These are phyloP conservation scores for Oasisia sp. DNA, from an alignment of 2,888 invertebrate genomes.

Conservation along the genomic window DNA sequence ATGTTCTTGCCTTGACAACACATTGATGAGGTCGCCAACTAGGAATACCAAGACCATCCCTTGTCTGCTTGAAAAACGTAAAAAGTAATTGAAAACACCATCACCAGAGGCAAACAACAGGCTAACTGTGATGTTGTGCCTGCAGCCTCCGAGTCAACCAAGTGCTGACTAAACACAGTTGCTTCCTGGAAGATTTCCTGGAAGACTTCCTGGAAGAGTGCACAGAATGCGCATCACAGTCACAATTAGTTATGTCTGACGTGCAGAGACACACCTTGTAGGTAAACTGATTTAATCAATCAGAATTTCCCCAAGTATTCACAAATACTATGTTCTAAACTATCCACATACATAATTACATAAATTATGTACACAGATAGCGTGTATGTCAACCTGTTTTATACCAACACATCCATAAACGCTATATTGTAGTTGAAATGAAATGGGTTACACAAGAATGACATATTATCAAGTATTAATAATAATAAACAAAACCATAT, in stretches of 20 bases:
- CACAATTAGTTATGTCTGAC: neutral
- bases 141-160: neutral
- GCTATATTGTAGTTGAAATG: neutral
- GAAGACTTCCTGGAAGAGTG: neutral
- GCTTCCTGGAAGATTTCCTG: neutral
- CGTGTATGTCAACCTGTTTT: neutral
- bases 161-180: neutral
- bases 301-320: no score
- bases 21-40: neutral
- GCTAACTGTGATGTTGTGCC: neutral
- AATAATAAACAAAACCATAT: neutral
- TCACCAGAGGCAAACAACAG: neutral
- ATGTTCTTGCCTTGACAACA: neutral
- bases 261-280: neutral
- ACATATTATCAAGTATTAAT: neutral
- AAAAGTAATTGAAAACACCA: neutral
- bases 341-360: neutral
- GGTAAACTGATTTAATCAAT: neutral
- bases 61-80: neutral
- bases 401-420: neutral
- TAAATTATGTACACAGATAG: neutral
- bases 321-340: neutral
- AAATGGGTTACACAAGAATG: neutral
- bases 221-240: neutral
- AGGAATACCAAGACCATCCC: neutral